Percentiles rank a stretch among this genome's conserved stretches.
phyloP scores from a whole-genome alignment of 2,113 vertebrate genomes.

The Oenanthe oenanthe region DNA sequence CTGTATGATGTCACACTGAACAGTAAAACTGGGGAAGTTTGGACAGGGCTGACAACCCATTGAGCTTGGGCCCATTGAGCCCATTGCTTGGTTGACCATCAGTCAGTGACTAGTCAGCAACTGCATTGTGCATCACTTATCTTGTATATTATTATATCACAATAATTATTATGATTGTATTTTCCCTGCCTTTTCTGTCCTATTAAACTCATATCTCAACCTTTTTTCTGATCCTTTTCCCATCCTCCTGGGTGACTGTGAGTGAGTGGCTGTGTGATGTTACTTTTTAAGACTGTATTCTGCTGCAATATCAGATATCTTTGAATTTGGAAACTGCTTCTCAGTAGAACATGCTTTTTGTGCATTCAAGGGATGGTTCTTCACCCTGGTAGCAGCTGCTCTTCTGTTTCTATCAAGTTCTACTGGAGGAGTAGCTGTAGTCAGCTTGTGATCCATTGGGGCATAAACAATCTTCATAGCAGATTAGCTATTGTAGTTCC shows the following conservation, averaged over 20 bases:
- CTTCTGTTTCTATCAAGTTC: background rate
- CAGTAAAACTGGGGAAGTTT: background rate
- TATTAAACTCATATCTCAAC: background rate
- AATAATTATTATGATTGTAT: background rate
- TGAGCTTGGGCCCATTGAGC: too few relatives aligned
- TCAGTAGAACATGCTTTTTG: background rate
- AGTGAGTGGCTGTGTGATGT: background rate
- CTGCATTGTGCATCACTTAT: background rate
- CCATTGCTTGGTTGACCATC: background rate
- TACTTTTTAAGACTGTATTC: background rate
- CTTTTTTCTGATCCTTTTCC: background rate
- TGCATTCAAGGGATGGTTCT: background rate
- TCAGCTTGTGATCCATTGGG: background rate
- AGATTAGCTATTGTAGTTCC: slow-evolving; percentile 55
- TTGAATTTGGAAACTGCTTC: background rate
- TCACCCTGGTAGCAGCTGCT: background rate
- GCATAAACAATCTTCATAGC: slow-evolving; percentile 18
- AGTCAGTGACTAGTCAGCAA: background rate
- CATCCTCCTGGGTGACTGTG: background rate
- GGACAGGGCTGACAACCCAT: background rate
- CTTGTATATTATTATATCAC: background rate
- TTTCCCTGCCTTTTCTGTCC: background rate
- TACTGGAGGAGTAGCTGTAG: slow-evolving; percentile 8
- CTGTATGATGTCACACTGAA: background rate
- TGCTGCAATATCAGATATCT: background rate